phyloP scores from a whole-genome alignment of 2,113 vertebrate genomes.

The Rhea americana region DNA sequence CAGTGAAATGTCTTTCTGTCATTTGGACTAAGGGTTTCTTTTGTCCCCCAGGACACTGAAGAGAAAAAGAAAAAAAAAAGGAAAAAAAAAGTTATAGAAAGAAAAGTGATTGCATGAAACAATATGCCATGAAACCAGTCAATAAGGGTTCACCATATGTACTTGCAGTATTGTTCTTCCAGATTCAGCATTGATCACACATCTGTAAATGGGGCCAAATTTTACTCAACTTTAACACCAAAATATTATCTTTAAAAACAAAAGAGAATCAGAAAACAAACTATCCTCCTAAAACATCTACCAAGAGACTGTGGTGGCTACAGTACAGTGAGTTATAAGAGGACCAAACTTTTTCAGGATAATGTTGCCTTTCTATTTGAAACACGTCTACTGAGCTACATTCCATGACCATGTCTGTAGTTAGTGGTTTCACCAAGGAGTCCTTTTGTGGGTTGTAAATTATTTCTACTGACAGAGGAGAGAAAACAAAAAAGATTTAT shows the following conservation, averaged over 20 bases:
- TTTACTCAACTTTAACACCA: slow-evolving; percentile 56
- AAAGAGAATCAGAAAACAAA: slow-evolving; percentile 19
- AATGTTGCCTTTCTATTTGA: slow-evolving; percentile 82
- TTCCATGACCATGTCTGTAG: slow-evolving; percentile 81
- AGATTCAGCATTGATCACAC: slow-evolving; percentile 61
- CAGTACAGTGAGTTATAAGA: slow-evolving; percentile 73
- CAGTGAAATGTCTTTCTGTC: slow-evolving; percentile 76
- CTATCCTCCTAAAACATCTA: slow-evolving; percentile 42
- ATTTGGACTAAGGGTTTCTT: slow-evolving; percentile 65
- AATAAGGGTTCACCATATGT: slow-evolving; percentile 27
- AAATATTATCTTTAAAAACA: slow-evolving; percentile 42
- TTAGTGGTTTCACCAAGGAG: slow-evolving; percentile 76
- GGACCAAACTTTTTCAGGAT: slow-evolving; percentile 86
- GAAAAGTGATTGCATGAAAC: slow-evolving; percentile 53
- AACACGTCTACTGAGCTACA: slow-evolving; percentile 81
- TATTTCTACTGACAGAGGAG: slow-evolving; percentile 82
- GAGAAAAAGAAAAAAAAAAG: slow-evolving; percentile 25
- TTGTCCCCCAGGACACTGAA: slow-evolving; percentile 50
- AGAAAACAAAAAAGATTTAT: slow-evolving; percentile 70
- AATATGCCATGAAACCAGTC: slow-evolving; percentile 1
- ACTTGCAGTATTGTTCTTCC: slow-evolving; percentile 57
- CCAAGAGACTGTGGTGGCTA: slow-evolving; percentile 71
- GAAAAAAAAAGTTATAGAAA: slow-evolving; percentile 38
- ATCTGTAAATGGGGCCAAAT: slow-evolving; percentile 65
- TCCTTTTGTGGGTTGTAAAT: slow-evolving; percentile 80